Conservation (phyloP, 2,113 vertebrate species). For the Mastomys coucha region DNA sequence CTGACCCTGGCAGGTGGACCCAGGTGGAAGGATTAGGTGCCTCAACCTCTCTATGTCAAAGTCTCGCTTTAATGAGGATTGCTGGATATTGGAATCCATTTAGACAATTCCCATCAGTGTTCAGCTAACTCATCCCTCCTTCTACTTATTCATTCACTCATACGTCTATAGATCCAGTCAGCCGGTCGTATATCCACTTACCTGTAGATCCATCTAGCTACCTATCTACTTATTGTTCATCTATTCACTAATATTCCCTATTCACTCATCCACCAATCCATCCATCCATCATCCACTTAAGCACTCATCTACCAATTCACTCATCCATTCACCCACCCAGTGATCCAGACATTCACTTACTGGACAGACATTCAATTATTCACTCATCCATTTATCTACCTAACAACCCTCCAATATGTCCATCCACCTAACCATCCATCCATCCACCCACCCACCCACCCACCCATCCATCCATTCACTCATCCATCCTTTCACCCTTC, state of each 20-base stretch:
- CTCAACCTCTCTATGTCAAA: neutral
- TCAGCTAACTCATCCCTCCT: neutral
- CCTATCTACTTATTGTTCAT: neutral
- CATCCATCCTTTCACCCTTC: neutral
- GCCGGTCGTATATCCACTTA: neutral
- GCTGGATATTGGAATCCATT: neutral
- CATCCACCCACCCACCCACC: neutral
- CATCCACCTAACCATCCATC: neutral
- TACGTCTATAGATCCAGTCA: neutral
- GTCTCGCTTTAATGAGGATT: too few relatives aligned
- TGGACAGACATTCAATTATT: too few relatives aligned
- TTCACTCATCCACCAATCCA: too few relatives aligned
- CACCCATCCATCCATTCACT: neutral
- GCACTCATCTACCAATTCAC: too few relatives aligned
- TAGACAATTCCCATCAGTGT: too few relatives aligned
- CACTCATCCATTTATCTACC: neutral
- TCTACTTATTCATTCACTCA: neutral
- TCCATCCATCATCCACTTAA: too few relatives aligned
- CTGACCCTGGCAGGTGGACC: neutral
- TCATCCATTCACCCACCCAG: neutral
- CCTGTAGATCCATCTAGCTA: neutral
- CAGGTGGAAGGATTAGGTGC: neutral
- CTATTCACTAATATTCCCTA: neutral
- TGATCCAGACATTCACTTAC: too few relatives aligned
- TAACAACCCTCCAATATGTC: too few relatives aligned